These are phyloP conservation scores for Megaceryle maxima DNA, from an alignment of 2,113 vertebrate species.

Conservation along the genomic window DNA sequence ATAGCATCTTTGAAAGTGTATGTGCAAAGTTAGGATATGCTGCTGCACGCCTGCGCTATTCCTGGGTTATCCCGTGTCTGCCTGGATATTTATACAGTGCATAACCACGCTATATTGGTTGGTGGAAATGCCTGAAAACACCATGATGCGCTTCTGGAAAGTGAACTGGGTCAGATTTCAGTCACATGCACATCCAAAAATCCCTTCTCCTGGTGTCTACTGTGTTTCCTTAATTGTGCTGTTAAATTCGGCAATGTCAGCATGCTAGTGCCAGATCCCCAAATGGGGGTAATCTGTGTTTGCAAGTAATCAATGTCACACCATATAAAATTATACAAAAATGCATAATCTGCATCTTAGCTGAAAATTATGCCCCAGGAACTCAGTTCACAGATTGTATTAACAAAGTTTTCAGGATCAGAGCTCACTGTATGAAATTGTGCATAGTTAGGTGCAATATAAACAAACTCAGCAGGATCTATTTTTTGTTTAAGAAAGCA, in stretches of 20 bases:
- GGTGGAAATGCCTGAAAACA: constrained; percentile 4
- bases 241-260: neutral
- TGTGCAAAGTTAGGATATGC: constrained; percentile 46
- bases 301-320: neutral
- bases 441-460: neutral
- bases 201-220: constrained; percentile 23
- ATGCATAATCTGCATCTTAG: neutral
- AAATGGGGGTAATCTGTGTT: neutral
- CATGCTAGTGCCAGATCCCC: neutral
- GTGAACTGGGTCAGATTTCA: neutral
- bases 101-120: neutral
- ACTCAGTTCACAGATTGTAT: neutral
- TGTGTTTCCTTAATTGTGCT: constrained; percentile 7
- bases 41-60: constrained; percentile 48
- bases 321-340: neutral
- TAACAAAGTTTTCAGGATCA: neutral
- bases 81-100: constrained; percentile 24
- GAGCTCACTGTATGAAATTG: neutral
- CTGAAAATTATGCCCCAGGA: neutral
- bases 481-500: neutral
- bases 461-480: neutral
- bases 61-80: constrained; percentile 62
- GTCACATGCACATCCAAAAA: neutral
- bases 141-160: neutral
- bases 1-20: constrained; percentile 62